Percentiles rank a stretch among this genome's conserved stretches.
These are phyloP conservation scores for Solea solea DNA, from an alignment of 2,113 vertebrate species.

Conservation along the genomic window DNA sequence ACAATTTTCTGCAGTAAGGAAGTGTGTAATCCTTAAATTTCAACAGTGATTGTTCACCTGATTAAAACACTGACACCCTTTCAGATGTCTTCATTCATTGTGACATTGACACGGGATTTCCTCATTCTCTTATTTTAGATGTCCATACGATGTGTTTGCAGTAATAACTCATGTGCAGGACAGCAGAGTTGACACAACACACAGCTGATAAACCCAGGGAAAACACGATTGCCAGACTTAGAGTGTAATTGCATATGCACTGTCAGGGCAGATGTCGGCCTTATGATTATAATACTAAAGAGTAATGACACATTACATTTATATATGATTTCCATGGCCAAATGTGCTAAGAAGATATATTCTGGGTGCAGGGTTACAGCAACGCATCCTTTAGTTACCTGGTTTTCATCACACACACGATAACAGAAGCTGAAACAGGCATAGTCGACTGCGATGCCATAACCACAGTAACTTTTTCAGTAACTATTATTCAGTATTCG, in stretches of 20 bases:
- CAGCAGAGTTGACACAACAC: constrained; percentile 80
- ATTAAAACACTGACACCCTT: background rate
- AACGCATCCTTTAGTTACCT: background rate
- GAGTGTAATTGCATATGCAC: constrained; percentile 15
- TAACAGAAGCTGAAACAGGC: background rate
- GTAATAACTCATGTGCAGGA: constrained; percentile 60
- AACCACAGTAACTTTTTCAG: constrained; percentile 2
- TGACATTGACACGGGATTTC: constrained; percentile 7
- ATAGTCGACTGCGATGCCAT: background rate
- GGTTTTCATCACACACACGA: background rate
- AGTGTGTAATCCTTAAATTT: background rate
- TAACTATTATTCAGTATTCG: background rate
- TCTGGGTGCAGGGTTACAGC: background rate
- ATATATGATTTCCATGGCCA: background rate
- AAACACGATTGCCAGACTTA: constrained; percentile 42
- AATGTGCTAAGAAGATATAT: background rate
- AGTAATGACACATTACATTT: background rate
- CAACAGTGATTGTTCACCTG: background rate
- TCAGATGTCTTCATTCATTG: constrained; percentile 19
- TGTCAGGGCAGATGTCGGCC: background rate
- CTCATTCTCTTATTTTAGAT: constrained; percentile 53
- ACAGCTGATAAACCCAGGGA: constrained; percentile 58
- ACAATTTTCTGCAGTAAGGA: too few species aligned
- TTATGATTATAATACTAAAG: background rate
- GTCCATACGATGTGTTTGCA: constrained; percentile 75